Conservation (phyloP, 2,113 vertebrate species). For the Oryzias curvinotus region DNA sequence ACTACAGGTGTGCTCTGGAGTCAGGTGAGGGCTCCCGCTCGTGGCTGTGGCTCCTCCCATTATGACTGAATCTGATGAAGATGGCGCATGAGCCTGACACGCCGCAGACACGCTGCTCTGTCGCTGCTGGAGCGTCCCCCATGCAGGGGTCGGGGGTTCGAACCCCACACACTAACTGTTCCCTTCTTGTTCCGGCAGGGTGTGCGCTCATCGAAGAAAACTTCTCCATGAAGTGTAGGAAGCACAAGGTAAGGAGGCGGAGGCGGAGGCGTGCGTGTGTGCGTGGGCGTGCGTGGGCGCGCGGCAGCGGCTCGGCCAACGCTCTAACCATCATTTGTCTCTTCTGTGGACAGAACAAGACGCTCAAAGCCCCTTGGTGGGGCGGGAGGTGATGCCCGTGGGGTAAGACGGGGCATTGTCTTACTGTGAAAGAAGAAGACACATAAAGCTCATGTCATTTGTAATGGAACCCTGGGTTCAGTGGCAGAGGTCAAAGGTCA, state of each 20-base stretch:
- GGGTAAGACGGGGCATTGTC: background rate
- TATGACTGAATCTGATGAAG: background rate
- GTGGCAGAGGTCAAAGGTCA: too few relatives aligned
- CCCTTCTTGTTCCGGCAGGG: slow-evolving; percentile 55
- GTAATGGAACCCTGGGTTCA: too few relatives aligned
- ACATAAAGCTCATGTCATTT: too few relatives aligned
- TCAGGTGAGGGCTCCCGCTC: slow-evolving; percentile 65
- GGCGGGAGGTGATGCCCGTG: slow-evolving; percentile 62
- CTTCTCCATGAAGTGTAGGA: slow-evolving; percentile 82
- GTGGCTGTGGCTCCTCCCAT: background rate
- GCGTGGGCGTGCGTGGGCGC: too few relatives aligned
- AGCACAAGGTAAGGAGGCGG: slow-evolving; percentile 76
- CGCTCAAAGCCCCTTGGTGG: slow-evolving; percentile 61
- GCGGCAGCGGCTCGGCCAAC: too few relatives aligned
- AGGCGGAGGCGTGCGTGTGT: too few relatives aligned
- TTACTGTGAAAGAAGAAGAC: background rate
- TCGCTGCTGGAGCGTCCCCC: background rate
- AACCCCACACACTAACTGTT: slow-evolving; percentile 6
- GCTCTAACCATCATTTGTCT: too few relatives aligned
- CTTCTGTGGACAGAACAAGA: slow-evolving; percentile 68
- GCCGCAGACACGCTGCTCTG: too few relatives aligned
- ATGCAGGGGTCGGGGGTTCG: slow-evolving; percentile 17
- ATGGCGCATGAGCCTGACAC: background rate
- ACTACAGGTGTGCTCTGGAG: slow-evolving; percentile 79
- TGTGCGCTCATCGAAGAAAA: slow-evolving; percentile 79